These are phyloP conservation scores for Marasmarcha lunaedactyla DNA, from an alignment of 2,888 invertebrate species.

Conservation along the genomic window DNA sequence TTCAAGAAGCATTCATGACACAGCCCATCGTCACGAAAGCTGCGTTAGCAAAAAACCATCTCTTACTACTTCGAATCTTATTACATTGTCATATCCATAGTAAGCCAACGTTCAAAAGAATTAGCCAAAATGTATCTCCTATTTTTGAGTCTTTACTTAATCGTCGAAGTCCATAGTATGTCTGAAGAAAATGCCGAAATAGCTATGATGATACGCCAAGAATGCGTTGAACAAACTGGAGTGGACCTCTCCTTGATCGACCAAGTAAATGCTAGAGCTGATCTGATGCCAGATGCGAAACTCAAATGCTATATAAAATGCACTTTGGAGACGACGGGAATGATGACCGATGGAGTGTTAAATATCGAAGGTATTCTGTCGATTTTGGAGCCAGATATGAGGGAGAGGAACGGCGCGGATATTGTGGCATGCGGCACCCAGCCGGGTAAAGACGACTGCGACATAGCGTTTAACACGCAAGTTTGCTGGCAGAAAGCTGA, in stretches of 20 bases:
- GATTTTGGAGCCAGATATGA: constrained; percentile 38
- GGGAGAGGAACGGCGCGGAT: constrained; percentile 24
- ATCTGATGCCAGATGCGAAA: constrained; percentile 32
- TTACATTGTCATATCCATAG: no score
- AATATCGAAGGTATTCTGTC: constrained; percentile 49
- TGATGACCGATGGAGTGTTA: constrained; percentile 43
- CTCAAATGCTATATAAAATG: constrained; percentile 58
- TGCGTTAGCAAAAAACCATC: no score
- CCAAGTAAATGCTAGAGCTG: constrained; percentile 39
- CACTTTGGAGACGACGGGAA: constrained; percentile 56
- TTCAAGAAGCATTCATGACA: no score
- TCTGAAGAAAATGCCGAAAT: constrained; percentile 54
- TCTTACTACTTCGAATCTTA: no score
- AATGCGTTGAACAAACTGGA: constrained; percentile 41
- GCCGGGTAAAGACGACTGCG: constrained; percentile 46
- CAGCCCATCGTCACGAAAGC: no score
- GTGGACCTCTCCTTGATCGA: constrained; percentile 36
- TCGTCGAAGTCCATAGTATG: constrained; percentile 32
- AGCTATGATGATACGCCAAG: constrained; percentile 44
- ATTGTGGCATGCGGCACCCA: constrained; percentile 41
- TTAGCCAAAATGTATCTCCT: no score
- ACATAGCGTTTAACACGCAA: constrained; percentile 50
- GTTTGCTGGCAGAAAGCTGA: constrained; percentile 49
- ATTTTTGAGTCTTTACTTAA: neutral
- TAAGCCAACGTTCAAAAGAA: no score